Evolutionary conservation across 1,140 invertebrate genomes (phyloP).

Genomic region (Bombus vancouverensis): DNA sequence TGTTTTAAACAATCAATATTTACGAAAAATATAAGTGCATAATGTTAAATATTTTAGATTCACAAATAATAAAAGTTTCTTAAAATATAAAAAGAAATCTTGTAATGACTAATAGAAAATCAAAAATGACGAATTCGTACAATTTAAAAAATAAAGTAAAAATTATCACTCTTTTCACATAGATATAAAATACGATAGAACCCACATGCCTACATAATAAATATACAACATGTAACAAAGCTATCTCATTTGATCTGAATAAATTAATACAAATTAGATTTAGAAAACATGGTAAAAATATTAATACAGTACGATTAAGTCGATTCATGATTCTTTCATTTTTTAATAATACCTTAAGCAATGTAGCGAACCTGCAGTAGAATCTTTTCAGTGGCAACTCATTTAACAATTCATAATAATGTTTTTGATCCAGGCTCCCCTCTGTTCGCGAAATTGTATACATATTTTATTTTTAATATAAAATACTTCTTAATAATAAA

Average conservation of each 20-base stretch:
- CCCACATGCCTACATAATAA: constrained; percentile 68
- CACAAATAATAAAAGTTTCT: constrained; percentile 40
- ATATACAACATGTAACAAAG: constrained; percentile 72
- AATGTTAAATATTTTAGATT: constrained; percentile 9
- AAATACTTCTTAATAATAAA: constrained; percentile 49
- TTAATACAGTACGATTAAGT: constrained; percentile 30
- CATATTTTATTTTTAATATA: constrained; percentile 39
- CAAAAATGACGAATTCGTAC: constrained; percentile 23
- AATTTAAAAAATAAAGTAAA: constrained; percentile 36
- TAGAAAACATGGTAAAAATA: constrained; percentile 52
- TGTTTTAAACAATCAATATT: not conserved
- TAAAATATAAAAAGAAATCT: constrained; percentile 38
- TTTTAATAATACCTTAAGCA: constrained; percentile 20
- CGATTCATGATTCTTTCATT: constrained; percentile 21
- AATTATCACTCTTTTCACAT: constrained; percentile 37
- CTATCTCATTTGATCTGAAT: constrained; percentile 51
- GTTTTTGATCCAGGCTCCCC: constrained; percentile 49
- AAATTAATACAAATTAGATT: constrained; percentile 65
- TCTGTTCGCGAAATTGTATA: constrained; percentile 46
- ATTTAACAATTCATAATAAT: constrained; percentile 39
- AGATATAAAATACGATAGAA: constrained; percentile 63
- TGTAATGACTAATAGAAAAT: constrained; percentile 57
- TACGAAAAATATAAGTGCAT: constrained; percentile 9
- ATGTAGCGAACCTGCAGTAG: constrained; percentile 14
- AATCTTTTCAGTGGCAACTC: constrained; percentile 31